Base-by-base conservation (phyloP, 2,888 invertebrate species). In the Physocephala rufipes region DNA sequence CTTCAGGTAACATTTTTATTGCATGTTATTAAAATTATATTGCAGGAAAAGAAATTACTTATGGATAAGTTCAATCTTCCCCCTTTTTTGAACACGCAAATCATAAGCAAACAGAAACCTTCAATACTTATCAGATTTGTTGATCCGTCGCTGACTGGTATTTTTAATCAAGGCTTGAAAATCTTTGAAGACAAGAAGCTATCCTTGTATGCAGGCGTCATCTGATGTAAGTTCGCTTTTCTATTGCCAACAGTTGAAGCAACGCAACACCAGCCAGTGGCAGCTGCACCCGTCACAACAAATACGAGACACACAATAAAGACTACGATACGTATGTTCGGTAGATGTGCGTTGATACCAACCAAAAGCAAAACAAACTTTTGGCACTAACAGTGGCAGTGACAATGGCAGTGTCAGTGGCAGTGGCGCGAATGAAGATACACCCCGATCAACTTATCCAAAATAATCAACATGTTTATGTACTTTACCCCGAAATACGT, bases 61-160 rank as follows among this genome's bases (percentile, higher is more conserved):
- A 24, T 55, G 28, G 24, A 4, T 4, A 36, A 7, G 36, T 9
- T 36, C 9, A 36, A 36, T 4, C 36, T 4, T 36, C 36, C 9
- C 5, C 36, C 9, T 36, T 36, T 36, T 36, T 36, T 36, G 36
- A 26, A 28, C 58, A 28, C 7, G 21, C 19, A 7, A 36, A 9
- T 36, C 36, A 9, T 36, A 36, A 9, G 9, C 36, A 9, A 36
- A 36, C 5, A 36, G 36, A 36, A 36, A 36, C 4, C 36, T 36
- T 36, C 9, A 9, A 36, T 5, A 51, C 12, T 51, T 5, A n/a
- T 51, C 12, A 13, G 28, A 61, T 28, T 12, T 9, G 59, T 24
- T 30, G 53, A 9, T n/a, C 73, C 79, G 76, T 75, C 73, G 79
- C 78, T 76, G 74, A 78, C 78, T 78, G 79, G 73, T 72, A 71